Base-by-base conservation (phyloP, 2,888 invertebrate genomes). In the Caenorhabditis sp. region DNA sequence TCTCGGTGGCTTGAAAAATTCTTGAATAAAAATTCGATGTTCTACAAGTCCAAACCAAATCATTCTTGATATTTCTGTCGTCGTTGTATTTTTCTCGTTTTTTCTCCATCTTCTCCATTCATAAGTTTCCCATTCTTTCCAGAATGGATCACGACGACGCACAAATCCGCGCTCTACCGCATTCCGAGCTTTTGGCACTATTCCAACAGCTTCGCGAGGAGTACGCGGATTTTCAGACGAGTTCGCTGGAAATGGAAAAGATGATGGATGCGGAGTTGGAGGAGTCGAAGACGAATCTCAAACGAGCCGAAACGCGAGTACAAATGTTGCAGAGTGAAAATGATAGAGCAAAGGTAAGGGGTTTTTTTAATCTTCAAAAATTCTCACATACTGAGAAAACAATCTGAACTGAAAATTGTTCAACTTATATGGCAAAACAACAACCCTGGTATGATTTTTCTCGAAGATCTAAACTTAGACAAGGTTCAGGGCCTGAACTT, bases 161-260 rank as follows among this genome's bases (percentile, higher is more conserved):
- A 17, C 43, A 43, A 43, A 43, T 43, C 17, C 43, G 43, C 43
- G 43, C 43, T 12, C 43, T 43, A 12, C 43, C 43, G 17, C 43
- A 43, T 14, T 43, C 43, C 17, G 43, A 43, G 17, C 17, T 43
- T 3, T 14, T 43, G 8, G 17, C 43, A 3, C 17, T 17, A 3
- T 43, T 43, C 17, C 17, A 12, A 17, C 43, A 43, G 17, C 12
- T 12, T 3, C 12, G 17, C 12, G 74, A 74, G 4, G 74, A 74
- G 21, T 74, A 60, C 57, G 58, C 50, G 20, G 74, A 74, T 10
- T 74, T 57, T 56, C 69, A 70, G 59, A 25, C 66, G 57, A 74
- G 69, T 31, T 74, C 74, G 23, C 54, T 63, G n/a, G 74, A 74
- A 67, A 70, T 74, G 4, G 74, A 74, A n/a, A 59, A 74, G 25